phyloP scores from a whole-genome alignment of 2,888 invertebrate genomes.

The Barypeithes pellucidus region DNA sequence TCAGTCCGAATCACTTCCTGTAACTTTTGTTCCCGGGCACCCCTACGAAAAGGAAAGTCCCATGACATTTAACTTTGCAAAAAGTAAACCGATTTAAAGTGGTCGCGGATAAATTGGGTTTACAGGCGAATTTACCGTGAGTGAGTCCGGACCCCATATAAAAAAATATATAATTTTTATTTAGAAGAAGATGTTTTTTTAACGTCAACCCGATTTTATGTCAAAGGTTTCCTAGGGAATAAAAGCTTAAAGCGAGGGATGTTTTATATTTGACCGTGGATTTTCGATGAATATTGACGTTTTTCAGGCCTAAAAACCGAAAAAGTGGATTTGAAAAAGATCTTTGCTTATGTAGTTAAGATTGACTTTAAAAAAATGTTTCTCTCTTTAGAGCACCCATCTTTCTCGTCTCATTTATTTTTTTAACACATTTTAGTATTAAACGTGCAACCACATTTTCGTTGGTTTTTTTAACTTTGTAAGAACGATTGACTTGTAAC shows the following conservation, averaged over 20 bases:
- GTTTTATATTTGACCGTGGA: constrained; percentile 7
- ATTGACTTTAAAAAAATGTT: no score
- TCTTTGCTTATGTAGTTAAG: neutral
- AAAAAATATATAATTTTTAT: constrained; percentile 8
- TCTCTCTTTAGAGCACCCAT: no score
- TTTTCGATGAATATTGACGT: neutral
- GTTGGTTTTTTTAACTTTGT: no score
- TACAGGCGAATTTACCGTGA: neutral
- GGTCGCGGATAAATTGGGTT: constrained; percentile 5
- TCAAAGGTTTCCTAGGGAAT: neutral
- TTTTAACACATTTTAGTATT: no score
- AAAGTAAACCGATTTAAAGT: constrained; percentile 15
- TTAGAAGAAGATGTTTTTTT: neutral
- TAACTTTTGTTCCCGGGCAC: no score
- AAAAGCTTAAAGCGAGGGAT: neutral
- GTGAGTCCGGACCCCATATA: neutral
- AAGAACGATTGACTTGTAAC: no score
- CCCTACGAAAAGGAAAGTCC: constrained; percentile 3
- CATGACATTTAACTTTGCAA: constrained; percentile 3
- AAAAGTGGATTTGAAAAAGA: neutral
- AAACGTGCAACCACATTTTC: no score
- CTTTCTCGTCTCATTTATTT: no score
- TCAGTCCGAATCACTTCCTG: no score
- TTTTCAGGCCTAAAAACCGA: neutral
- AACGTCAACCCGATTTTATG: constrained; percentile 1